Evolutionary conservation across 2,113 vertebrate species (phyloP), one percentile per base, ranked within the genome.

Genomic region (Bucco capensis): DNA sequence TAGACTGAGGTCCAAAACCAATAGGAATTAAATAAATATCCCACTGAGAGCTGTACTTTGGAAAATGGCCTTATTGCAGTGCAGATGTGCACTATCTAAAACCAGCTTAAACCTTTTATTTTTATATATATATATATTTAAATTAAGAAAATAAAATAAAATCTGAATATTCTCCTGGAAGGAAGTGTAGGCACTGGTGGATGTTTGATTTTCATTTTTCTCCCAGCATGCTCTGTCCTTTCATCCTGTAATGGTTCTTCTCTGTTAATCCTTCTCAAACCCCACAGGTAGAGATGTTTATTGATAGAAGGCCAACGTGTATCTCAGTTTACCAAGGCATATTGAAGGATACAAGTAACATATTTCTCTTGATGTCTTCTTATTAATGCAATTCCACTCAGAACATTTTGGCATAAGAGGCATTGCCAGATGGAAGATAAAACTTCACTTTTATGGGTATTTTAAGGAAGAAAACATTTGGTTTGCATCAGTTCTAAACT

Each of bases 191-290:
- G 96, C 88, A 90, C 23, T 86, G 96, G 94, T 96, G 88, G 86
- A 86, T 91, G 95, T 97, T 98, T 98, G 97, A 97, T 97, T 97
- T 97, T 96, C 96, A 97, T 97, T 96, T 96, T 97, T 97, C 93
- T 97, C 97, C 94, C 97, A 98, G 97, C 95, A 93, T 79, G 97
- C 94, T 84, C 88, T 88, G 91, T 61, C 92, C 96, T 98, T 97
- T 98, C 95, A 97, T 97, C 97, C 94, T 70, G 80, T 97, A 97
- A 97, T 97, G 85, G 96, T 95, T 97, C 96, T 97, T 92, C 94
- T 96, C 67, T 58, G 93, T 94, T 98, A 97, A 97, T 97, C 97
- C 96, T 93, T 96, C 96, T 97, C 93, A 90, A 94, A 96, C 94
- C 94, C 92, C 58, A 56, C 97, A 97, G 98, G 97, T 97, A 97